phyloP scores from a whole-genome alignment of 2,888 invertebrate species.

The Torymus aiolomorphi region DNA sequence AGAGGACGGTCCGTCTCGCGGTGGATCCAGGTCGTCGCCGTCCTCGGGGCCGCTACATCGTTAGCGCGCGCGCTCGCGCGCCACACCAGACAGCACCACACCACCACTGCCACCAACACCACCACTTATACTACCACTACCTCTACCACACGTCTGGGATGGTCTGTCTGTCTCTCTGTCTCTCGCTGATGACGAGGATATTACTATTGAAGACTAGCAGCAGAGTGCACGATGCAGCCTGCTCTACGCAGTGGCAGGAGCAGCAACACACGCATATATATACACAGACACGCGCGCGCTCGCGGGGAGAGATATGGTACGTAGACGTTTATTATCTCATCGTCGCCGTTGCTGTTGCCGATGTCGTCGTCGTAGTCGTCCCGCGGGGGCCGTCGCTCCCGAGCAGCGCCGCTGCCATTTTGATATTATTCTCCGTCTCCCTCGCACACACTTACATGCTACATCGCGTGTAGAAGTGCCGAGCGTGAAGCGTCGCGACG shows the following conservation, averaged over 20 bases:
- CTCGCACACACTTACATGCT: no score
- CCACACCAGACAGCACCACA: no score
- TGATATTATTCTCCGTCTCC: slow-evolving; percentile 4
- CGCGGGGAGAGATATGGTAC: not conserved
- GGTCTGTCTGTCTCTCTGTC: not conserved
- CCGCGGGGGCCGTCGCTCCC: slow-evolving; percentile 37
- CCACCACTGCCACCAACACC: no score
- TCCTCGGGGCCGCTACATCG: slow-evolving; percentile 20
- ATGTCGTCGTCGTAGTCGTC: not conserved
- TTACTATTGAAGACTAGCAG: not conserved
- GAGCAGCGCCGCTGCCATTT: slow-evolving; percentile 42
- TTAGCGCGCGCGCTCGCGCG: not conserved
- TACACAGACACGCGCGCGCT: no score
- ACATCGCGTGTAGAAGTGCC: no score
- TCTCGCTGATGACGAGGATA: not conserved
- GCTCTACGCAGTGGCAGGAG: no score
- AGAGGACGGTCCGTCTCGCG: not conserved
- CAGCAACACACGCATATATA: no score
- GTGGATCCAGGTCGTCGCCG: not conserved
- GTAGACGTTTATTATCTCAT: slow-evolving; percentile 25
- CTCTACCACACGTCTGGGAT: no score
- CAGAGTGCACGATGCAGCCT: not conserved
- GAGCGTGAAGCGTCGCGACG: no score
- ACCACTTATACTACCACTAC: no score
- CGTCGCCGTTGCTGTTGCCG: no score